Percentiles rank a stretch among this genome's conserved stretches.
Conservation (phyloP, 2,797 vertebrate genomes). For the Cynopterus sphinx region DNA sequence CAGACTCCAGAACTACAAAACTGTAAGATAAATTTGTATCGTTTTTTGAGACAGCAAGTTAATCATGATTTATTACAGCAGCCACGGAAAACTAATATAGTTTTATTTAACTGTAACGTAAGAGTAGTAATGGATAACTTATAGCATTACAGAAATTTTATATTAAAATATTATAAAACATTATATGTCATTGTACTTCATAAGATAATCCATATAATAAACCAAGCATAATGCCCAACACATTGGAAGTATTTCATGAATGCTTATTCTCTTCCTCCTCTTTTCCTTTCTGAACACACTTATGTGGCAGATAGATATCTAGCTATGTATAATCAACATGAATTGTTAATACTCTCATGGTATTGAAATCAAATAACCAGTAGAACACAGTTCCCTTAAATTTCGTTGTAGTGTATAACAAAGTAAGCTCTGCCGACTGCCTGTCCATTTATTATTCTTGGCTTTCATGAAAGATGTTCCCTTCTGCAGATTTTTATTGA, state of each 20-base stretch:
- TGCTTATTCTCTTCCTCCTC: background rate
- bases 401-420: conserved; percentile 29
- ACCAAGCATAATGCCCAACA: background rate
- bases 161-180: background rate
- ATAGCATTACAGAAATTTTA: background rate
- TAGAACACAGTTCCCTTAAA: background rate
- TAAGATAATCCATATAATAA: background rate
- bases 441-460: conserved; percentile 28
- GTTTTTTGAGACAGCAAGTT: background rate
- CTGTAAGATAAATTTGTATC: background rate
- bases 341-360: conserved; percentile 12
- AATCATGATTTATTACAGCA: background rate
- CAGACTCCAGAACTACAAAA: background rate
- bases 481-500: conserved; percentile 61
- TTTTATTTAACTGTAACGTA: background rate
- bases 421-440: conserved; percentile 40
- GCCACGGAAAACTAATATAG: background rate
- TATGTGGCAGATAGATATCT: background rate
- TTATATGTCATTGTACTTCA: background rate
- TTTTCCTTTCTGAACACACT: background rate
- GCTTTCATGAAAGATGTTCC: conserved; percentile 51
- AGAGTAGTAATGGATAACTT: background rate
- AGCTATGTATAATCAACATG: background rate
- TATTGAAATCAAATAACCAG: conserved; percentile 41
- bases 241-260: background rate